Evolutionary conservation across 1,140 invertebrate genomes (phyloP).

Genomic region (Drosophila hydei): DNA sequence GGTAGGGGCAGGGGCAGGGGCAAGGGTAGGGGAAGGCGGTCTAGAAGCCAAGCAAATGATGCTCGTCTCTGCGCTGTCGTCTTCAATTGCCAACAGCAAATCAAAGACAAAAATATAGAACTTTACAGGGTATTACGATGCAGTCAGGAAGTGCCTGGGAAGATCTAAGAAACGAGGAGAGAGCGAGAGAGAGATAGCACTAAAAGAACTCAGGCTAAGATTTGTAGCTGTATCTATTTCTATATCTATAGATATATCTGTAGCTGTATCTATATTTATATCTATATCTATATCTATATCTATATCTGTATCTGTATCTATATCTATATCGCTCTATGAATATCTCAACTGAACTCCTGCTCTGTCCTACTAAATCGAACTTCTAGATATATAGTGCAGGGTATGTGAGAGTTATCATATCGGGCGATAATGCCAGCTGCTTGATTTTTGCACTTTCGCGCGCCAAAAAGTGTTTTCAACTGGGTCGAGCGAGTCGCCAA

Average conservation of each 20-base stretch:
- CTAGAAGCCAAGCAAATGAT: neutral
- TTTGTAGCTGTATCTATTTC: too few relatives aligned
- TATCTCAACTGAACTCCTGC: too few relatives aligned
- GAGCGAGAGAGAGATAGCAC: neutral
- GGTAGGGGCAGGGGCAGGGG: too few relatives aligned
- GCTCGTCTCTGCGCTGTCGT: slow-evolving; percentile 18
- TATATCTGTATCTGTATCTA: neutral
- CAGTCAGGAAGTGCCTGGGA: neutral
- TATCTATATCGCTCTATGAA: too few relatives aligned
- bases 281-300: neutral
- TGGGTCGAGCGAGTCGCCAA: slow-evolving; percentile 9
- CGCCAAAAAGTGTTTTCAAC: slow-evolving; percentile 52
- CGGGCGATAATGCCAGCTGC: neutral
- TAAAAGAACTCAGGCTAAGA: too few relatives aligned
- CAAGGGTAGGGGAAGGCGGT: neutral
- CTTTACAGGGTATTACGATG: neutral
- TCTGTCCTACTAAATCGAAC: too few relatives aligned
- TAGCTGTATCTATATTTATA: neutral
- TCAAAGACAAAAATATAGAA: slow-evolving; percentile 44
- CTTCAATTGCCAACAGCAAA: slow-evolving; percentile 57
- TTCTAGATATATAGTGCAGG: slow-evolving; percentile 19
- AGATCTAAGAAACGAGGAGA: neutral
- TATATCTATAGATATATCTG: too few relatives aligned
- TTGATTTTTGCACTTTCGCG: slow-evolving; percentile 42
- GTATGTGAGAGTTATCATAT: neutral